Evolutionary conservation across 2,113 vertebrate species (phyloP).

Genomic region (Octodon degus): DNA sequence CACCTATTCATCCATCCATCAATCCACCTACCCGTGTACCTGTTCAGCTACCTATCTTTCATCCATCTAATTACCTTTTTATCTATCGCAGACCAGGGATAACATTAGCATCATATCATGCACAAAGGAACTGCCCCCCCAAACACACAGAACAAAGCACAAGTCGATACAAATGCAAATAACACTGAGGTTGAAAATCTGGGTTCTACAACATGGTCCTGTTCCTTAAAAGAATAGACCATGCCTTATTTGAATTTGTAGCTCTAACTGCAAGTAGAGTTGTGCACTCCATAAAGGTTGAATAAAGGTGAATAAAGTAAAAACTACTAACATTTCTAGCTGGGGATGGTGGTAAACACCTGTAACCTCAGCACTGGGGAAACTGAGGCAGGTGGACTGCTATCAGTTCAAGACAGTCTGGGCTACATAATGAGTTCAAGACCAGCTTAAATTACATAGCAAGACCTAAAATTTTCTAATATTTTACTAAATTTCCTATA

Average conservation of each 20-base stretch:
- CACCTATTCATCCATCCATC: background rate
- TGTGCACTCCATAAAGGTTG: background rate
- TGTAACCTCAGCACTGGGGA: background rate
- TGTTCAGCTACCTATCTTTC: background rate
- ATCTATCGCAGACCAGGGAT: background rate
- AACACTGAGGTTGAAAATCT: background rate
- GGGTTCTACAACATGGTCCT: background rate
- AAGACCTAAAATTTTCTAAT: background rate
- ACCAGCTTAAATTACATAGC: background rate
- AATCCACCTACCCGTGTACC: background rate
- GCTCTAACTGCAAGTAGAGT: background rate
- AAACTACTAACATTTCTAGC: background rate
- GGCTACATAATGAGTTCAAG: background rate
- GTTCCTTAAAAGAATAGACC: background rate
- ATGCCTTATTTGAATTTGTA: background rate
- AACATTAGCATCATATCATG: background rate
- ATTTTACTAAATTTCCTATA: constrained; percentile 6
- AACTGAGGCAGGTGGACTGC: background rate
- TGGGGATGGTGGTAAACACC: background rate
- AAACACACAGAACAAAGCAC: background rate
- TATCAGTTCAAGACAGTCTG: background rate
- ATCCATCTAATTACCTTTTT: too few relatives aligned
- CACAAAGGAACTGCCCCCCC: background rate
- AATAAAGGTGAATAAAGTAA: constrained; percentile 50
- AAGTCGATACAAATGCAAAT: background rate